Evolutionary conservation across 2,888 invertebrate genomes (phyloP), one percentile per base, ranked within the genome.

Genomic region (Amphipyra berbera): DNA sequence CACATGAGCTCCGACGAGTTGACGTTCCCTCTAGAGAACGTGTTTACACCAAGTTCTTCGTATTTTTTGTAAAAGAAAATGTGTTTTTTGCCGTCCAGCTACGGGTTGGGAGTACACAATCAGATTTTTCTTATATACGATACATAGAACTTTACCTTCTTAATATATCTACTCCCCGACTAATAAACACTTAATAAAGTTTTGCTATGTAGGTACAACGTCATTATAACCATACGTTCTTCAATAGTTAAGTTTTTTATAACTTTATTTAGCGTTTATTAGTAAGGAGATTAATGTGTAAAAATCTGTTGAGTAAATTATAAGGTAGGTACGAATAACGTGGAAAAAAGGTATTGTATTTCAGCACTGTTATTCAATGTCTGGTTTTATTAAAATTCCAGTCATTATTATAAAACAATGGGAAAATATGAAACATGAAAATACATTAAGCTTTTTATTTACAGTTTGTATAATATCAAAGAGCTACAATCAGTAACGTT

Each of bases 381-480:
- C 42, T 35, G 49, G 44, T 61, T 62, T 44, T 56, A 68, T 53
- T 54, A 48, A 42, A 61, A 55, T 53, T 27, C 45, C 33, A 2
- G 37, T 54, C 35, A 37, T 58, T 62, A 21, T 35, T 47, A 35
- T 49, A 21, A 52, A 52, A 68, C 44, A 61, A 62, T 57, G 45
- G 55, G 27, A 69, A 50, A 55, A 38, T 52, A 45, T 14, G n/a
- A 42, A 61, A 57, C 58, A 57, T 40, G 13, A 54, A 61, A 42
- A 41, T 71, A 78, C 61, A 66, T 44, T 53, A 75, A 78, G 78
- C 78, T 21, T 60, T 79, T 79, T 79, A 78, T 78, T 78, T 79
- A 79, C 75, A 78, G 45, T 61, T 68, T 63, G 59, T 68, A 61
- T 63, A 62, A 65, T 75, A 75, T 75, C 62, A 77, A 79, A 79